A percentile compares a stretch with the other conserved stretches of the same genome.
These are phyloP conservation scores for Diacarnus erythraeanus DNA, from an alignment of 37 sponge, comb jelly and placozoan species.

Conservation along the genomic window DNA sequence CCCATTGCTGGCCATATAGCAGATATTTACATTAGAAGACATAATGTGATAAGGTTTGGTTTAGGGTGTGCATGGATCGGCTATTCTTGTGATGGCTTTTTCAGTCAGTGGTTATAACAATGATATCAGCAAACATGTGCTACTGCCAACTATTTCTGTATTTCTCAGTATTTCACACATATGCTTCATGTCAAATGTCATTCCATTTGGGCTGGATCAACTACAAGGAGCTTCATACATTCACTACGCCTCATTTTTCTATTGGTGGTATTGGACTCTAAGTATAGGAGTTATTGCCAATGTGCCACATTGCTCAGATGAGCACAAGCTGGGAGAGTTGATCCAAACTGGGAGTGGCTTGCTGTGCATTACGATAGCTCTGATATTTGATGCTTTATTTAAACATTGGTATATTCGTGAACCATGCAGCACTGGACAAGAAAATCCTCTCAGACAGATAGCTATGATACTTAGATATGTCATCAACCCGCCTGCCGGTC, in stretches of 20 bases:
- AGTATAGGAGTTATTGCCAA: constrained; percentile 26
- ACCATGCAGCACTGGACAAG: constrained; percentile 1
- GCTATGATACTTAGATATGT: background rate
- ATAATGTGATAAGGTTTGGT: constrained; percentile 43
- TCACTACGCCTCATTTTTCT: constrained; percentile 46
- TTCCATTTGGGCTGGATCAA: constrained; percentile 64
- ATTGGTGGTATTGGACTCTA: constrained; percentile 67
- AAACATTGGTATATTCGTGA: constrained; percentile 49
- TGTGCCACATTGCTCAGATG: constrained; percentile 22
- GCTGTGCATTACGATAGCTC: constrained; percentile 18
- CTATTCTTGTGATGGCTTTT: too few relatives aligned
- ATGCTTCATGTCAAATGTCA: constrained; percentile 41
- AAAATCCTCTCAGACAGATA: constrained; percentile 45
- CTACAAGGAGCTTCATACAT: constrained; percentile 38
- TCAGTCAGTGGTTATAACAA: constrained; percentile 11
- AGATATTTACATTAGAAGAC: constrained; percentile 33
- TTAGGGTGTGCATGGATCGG: constrained; percentile 35
- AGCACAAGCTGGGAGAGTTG: constrained; percentile 7
- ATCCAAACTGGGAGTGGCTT: constrained; percentile 38
- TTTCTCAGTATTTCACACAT: constrained; percentile 40
- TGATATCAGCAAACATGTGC: background rate
- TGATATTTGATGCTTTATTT: constrained; percentile 35
- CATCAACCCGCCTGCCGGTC: background rate
- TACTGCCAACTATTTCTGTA: constrained; percentile 24
- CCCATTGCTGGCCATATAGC: constrained; percentile 44